phyloP scores from a whole-genome alignment of 2,797 vertebrate genomes.

The Aotus griseimembra region DNA sequence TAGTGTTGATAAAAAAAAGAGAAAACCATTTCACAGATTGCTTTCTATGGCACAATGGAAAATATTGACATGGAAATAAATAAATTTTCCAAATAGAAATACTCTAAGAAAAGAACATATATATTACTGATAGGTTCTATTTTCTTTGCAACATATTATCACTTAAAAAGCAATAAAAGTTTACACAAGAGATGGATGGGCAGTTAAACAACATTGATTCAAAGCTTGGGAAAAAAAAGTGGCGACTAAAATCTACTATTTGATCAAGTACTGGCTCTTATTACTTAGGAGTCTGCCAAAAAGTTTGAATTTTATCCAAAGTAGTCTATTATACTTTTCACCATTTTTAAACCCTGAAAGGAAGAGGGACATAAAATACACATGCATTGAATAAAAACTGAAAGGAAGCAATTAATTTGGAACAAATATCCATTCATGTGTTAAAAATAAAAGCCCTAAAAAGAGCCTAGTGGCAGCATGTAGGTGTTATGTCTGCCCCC shows the following conservation, averaged over 20 bases:
- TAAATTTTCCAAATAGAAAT: conserved; percentile 31
- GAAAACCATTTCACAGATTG: background rate
- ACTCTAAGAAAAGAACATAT: background rate
- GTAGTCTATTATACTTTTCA: conserved; percentile 48
- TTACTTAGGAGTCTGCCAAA: conserved; percentile 65
- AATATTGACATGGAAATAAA: conserved; percentile 25
- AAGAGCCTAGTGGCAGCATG: background rate
- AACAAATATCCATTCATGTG: background rate
- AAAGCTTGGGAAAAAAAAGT: background rate
- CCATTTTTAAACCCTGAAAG: conserved; percentile 23
- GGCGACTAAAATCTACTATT: conserved; percentile 43
- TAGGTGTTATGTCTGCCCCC: background rate
- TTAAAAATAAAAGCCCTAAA: conserved; percentile 26
- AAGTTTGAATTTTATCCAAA: conserved; percentile 57
- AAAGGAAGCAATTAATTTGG: conserved; percentile 62
- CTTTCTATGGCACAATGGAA: background rate
- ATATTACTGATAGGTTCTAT: background rate
- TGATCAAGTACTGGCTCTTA: conserved; percentile 60
- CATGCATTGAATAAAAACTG: conserved; percentile 25
- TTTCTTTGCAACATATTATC: conserved; percentile 47
- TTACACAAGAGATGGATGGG: conserved; percentile 32
- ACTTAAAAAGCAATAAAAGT: conserved; percentile 56
- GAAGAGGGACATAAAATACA: conserved; percentile 44
- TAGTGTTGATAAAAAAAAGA: background rate
- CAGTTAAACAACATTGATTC: conserved; percentile 14